phyloP scores from a whole-genome alignment of 2,888 invertebrate species.

The Orthonevra nobilis region DNA sequence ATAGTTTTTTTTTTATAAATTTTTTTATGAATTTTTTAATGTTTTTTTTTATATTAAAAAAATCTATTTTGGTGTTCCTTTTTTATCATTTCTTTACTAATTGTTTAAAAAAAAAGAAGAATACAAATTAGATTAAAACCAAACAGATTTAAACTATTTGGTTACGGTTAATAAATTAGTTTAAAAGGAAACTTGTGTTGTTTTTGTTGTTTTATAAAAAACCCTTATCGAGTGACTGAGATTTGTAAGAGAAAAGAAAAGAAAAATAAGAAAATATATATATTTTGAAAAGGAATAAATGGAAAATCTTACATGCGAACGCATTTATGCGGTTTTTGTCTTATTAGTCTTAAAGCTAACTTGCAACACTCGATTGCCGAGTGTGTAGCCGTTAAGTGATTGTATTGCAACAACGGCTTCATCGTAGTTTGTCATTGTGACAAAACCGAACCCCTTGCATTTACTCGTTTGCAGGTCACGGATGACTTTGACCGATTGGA shows the following conservation, averaged over 20 bases:
- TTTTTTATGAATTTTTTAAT: constrained; percentile 33
- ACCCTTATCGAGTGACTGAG: constrained; percentile 43
- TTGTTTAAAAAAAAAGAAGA: constrained; percentile 65
- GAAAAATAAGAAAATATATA: constrained; percentile 30
- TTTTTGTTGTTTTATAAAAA: constrained; percentile 23
- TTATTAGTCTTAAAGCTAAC: constrained; percentile 98
- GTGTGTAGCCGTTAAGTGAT: constrained; percentile 96
- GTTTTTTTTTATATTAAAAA: constrained; percentile 44
- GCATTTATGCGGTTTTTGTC: constrained; percentile 83
- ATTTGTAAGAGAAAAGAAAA: constrained; percentile 46
- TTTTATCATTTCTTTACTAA: constrained; percentile 56
- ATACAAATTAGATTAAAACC: constrained; percentile 23
- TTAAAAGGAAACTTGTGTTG: constrained; percentile 53
- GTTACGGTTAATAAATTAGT: constrained; percentile 42
- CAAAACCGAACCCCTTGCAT: constrained; percentile 99
- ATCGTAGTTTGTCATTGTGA: constrained; percentile 99
- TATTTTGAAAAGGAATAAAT: background rate
- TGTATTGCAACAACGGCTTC: constrained; percentile 98
- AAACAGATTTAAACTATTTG: constrained; percentile 60
- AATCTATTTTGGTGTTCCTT: constrained; percentile 61
- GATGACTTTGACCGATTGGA: constrained; percentile 98
- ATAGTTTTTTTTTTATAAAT: constrained; percentile 42
- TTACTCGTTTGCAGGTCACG: constrained; percentile 97
- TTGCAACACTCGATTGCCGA: constrained; percentile 97
- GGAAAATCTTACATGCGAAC: constrained; percentile 27